These are phyloP conservation scores for Larimichthys polyactis DNA, from an alignment of 2,113 vertebrate genomes.

Conservation along the genomic window DNA sequence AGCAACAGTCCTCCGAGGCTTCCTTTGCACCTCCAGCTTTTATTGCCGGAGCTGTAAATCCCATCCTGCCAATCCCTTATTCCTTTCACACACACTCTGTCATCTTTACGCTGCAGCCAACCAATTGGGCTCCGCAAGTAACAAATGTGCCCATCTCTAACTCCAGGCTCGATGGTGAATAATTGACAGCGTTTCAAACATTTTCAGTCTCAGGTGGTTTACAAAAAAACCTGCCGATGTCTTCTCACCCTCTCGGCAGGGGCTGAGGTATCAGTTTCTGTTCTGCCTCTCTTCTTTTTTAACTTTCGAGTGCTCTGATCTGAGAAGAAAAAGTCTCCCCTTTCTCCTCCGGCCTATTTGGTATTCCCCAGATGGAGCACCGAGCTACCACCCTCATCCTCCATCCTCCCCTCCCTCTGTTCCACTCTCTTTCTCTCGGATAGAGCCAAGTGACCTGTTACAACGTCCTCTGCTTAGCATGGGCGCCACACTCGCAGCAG, in stretches of 20 bases:
- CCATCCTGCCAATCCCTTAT: conserved; percentile 40
- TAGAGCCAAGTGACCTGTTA: conserved; percentile 64
- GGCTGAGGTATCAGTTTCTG: conserved; percentile 38
- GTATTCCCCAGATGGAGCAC: conserved; percentile 59
- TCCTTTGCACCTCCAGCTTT: conserved; percentile 51
- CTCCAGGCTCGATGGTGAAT: conserved; percentile 49
- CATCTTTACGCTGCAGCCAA: conserved; percentile 43
- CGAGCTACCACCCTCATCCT: conserved; percentile 27
- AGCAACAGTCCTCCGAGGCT: conserved; percentile 44
- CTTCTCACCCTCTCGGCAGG: conserved; percentile 54
- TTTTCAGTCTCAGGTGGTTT: conserved; percentile 58
- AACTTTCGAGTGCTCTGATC: conserved; percentile 49
- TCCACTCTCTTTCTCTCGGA: conserved; percentile 46
- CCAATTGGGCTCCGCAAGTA: conserved; percentile 34
- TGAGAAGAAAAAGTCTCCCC: conserved; percentile 54
- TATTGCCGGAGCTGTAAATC: conserved; percentile 50
- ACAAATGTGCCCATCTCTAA: conserved; percentile 56
- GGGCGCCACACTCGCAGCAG: conserved; percentile 19
- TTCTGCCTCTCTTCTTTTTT: conserved; percentile 33
- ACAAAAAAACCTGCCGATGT: conserved; percentile 5
- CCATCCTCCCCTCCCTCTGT: conserved; percentile 1
- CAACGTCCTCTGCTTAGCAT: conserved; percentile 46
- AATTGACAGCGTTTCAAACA: conserved; percentile 64
- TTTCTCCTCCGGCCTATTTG: conserved; percentile 62
- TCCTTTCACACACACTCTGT: conserved; percentile 35